Conservation (phyloP, 2,113 vertebrate species). For the Ceyx melanurus region DNA sequence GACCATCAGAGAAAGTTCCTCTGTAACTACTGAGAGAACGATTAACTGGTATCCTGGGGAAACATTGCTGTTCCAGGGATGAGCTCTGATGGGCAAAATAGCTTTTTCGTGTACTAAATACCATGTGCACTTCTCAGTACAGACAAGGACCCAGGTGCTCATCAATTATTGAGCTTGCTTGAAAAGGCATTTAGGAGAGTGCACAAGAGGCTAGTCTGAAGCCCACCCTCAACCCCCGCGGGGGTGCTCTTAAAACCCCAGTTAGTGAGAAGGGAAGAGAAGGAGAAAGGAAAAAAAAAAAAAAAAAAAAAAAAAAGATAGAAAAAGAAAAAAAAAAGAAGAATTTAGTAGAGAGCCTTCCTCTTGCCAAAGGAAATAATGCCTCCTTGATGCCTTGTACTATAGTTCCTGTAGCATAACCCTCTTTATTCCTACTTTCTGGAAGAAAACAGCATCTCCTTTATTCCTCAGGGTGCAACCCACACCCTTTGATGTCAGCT, state of each 20-base stretch:
- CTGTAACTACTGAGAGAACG: background rate
- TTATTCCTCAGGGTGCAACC: background rate
- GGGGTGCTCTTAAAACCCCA: conserved; percentile 15
- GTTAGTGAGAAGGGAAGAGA: background rate
- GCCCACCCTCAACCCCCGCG: conserved; percentile 26
- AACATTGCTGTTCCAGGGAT: conserved; percentile 12
- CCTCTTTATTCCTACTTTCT: background rate
- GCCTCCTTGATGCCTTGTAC: background rate
- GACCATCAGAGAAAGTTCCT: background rate
- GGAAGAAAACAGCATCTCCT: background rate
- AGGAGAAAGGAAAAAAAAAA: background rate
- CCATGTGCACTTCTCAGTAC: background rate
- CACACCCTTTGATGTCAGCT: background rate
- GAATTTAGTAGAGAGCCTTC: background rate
- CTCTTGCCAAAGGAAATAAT: background rate
- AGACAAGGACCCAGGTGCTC: conserved; percentile 56
- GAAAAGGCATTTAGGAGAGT: conserved; percentile 75
- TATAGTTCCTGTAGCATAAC: background rate
- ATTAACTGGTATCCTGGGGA: conserved; percentile 45
- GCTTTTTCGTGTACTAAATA: conserved; percentile 69
- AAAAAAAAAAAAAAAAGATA: background rate
- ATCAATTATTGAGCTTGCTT: conserved; percentile 77
- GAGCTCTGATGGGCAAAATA: conserved; percentile 56
- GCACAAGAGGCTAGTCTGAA: conserved; percentile 57
- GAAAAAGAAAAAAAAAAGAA: background rate